Base-by-base conservation (phyloP, 2,113 vertebrate genomes). In the Tiliqua scincoides region DNA sequence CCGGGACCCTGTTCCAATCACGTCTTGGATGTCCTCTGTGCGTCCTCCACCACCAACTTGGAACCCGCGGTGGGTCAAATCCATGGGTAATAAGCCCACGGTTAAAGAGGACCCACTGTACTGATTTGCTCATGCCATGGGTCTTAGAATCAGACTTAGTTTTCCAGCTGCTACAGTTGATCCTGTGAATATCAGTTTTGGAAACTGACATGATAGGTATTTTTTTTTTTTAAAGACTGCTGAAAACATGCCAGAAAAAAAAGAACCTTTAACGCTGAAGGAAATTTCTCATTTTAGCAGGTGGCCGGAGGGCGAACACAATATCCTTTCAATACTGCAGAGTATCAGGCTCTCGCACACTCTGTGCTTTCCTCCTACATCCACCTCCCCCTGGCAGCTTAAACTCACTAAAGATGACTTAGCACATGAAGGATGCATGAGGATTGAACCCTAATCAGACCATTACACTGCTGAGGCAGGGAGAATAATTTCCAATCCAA, bases 241-340 rank as follows among this genome's bases (percentile, higher is more conserved):
- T 52, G 57, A 80, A 86, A 80, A 23, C 57, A 52, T 86, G 79
- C 67, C 2, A 14, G 57, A 27, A 86, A 48, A n/a, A 48, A 63
- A 21, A 57, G 9, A 65, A 52, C n/a, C 59, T 63, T 73, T 86
- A 86, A 86, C 35, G 67, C 68, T 35, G 37, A 86, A 63, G 70
- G 57, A 54, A 80, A 37, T 35, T 20, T 61, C 59, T 86, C 67
- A 73, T 86, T 80, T 86, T 20, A 62, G n/a, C 76, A 86, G 68
- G 67, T 73, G 77, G 77, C 77, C 32, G 11, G 54, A 52, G 23
- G 68, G 67, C 3, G 15, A 85, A 79, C 57, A 52, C 30, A 63
- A 79, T 73, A 63, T 52, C 68, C 30, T 86, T 86, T 73, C 30
- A 27, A 62, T 73, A 35, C 52, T 48, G 30, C 32, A 32, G 40